Percentiles rank a stretch among this genome's conserved stretches.
phyloP scores from a whole-genome alignment of 53 echinoderm and acorn worm species.

The Stichopus horrens region DNA sequence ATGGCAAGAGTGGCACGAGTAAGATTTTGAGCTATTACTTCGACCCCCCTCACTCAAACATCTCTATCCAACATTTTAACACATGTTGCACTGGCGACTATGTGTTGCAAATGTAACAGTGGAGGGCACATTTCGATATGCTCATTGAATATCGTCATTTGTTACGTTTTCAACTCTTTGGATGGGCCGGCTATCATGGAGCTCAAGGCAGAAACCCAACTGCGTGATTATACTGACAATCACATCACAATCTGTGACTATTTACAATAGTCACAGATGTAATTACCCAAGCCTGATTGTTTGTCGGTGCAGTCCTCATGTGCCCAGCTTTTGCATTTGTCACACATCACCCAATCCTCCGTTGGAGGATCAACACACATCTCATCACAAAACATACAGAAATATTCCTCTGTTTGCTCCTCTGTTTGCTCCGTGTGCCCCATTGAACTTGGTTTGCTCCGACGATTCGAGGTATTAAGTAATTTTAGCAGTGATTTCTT shows the following conservation, averaged over 20 bases:
- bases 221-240: not conserved
- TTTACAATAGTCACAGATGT: slow-evolving; percentile 7
- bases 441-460: not conserved
- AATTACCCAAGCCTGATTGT: not conserved
- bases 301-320: slow-evolving; percentile 7
- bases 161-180: too few species aligned
- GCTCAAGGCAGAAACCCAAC: too few species aligned
- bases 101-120: too few species aligned
- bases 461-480: not conserved
- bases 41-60: too few species aligned
- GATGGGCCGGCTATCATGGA: too few species aligned
- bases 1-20: too few species aligned
- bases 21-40: too few species aligned
- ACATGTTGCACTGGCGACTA: too few species aligned
- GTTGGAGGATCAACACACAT: not conserved
- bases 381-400: slow-evolving; percentile 16
- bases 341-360: slow-evolving; percentile 9
- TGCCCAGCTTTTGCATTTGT: not conserved
- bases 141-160: too few species aligned
- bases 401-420: not conserved
- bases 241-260: slow-evolving; percentile 1
- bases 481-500: not conserved
- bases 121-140: too few species aligned
- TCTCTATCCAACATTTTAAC: too few species aligned
- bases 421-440: not conserved